Base-by-base conservation (phyloP, 2,797 vertebrate genomes). In the Sorex maritimensis region DNA sequence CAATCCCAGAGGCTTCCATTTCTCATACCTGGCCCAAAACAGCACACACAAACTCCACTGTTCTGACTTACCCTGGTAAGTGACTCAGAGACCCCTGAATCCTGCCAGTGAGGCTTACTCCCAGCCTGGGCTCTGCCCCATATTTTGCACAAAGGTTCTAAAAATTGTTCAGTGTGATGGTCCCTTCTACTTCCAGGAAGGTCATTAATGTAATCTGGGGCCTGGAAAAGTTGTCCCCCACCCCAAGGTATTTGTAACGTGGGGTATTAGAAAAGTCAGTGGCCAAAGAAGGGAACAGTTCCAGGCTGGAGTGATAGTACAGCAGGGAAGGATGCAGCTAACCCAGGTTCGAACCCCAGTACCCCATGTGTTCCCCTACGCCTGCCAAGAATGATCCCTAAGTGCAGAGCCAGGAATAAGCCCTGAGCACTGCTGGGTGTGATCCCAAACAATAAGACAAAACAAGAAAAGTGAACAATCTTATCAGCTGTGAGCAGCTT, bases 21-120 rank as follows among this genome's bases (percentile, higher is more conserved):
- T 96, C 75, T 96, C 91, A 0, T 83, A 89, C 73, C 49, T 95
- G 90, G n/a, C 95, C 28, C 68, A 86, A 63, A 95, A 38, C 46
- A 38, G n/a, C 4, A 2, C 17, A 0, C 75, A 83, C 63, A 86
- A 72, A 73, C 75, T 92, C 38, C 93, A 58, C 0, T 58, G 85
- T 38, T 41, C 94, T 34, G 68, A 79, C 55, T 88, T 92, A 49
- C 89, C 89, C 34, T 90, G 97, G 97, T 97, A 92, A 96, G 97
- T 6, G 1, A 17, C 12, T 74, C 55, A 13, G n/a, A 46, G 8
- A 1, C 21, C 15, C 8, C 26, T 0, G 0, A 44, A 52, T 52
- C 6, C 21, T 10, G 30, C 5, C 1, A 0, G 44, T 2, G 26
- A 17, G 52, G 72, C 65, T n/a, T 23, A 15, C 17, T 5, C 49